These are phyloP conservation scores for Rhincodon typus DNA, from an alignment of 2,797 vertebrate species.

Conservation along the genomic window DNA sequence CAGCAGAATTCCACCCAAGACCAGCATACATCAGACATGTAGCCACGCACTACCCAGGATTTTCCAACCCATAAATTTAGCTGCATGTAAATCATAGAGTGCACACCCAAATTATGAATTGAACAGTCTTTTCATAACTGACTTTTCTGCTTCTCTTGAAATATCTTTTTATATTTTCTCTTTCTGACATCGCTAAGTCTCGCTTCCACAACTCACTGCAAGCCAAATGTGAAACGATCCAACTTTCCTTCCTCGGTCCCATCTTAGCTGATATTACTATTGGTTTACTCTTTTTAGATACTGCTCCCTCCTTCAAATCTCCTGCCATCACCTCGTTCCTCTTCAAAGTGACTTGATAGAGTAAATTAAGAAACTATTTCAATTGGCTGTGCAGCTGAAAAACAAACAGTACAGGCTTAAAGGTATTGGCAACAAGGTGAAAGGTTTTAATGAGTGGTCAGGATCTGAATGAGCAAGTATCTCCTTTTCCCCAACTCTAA, in stretches of 20 bases:
- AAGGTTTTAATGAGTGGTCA: background rate
- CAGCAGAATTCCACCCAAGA: background rate
- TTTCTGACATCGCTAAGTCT: background rate
- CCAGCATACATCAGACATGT: background rate
- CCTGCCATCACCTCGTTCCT: background rate
- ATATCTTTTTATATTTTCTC: background rate
- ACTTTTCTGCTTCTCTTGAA: background rate
- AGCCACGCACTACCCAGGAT: too few species aligned
- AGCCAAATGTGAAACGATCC: background rate
- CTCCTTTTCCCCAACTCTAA: background rate
- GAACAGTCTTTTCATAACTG: background rate
- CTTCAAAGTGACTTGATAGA: too few species aligned
- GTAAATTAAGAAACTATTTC: background rate
- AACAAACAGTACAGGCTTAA: background rate
- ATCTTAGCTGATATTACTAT: background rate
- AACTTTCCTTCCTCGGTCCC: background rate
- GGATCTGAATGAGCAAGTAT: background rate
- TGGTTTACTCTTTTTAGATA: background rate
- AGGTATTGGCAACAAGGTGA: background rate
- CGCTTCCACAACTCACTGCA: background rate
- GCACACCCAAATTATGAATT: background rate
- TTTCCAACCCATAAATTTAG: background rate
- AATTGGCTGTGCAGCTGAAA: background rate
- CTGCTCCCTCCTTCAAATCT: background rate
- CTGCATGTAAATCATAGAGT: background rate